These are phyloP conservation scores for human (Homo sapiens) DNA, from an alignment of 2,113 vertebrate species.

Conservation along the genomic window GRCh38 chr7:98285001-98285500, in stretches of 20 bases:
- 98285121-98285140: background rate
- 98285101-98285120: background rate
- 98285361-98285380: background rate
- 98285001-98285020: background rate
- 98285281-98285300: background rate
- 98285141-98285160: background rate
- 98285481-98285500: background rate
- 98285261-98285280: background rate
- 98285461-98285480: background rate
- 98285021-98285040: background rate
- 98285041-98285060: background rate
- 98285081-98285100: background rate
- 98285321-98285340: background rate
- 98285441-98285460: background rate
- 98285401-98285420: background rate
- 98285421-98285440: background rate
- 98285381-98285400: background rate
- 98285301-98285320: background rate
- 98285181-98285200: background rate
- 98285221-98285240: background rate
- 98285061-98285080: accelerated
- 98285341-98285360: background rate
- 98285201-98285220: background rate
- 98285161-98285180: too few relatives aligned
- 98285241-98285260: accelerated